phyloP scores from a whole-genome alignment of 2,888 invertebrate genomes.

The Hirtodrosophila duncani region DNA sequence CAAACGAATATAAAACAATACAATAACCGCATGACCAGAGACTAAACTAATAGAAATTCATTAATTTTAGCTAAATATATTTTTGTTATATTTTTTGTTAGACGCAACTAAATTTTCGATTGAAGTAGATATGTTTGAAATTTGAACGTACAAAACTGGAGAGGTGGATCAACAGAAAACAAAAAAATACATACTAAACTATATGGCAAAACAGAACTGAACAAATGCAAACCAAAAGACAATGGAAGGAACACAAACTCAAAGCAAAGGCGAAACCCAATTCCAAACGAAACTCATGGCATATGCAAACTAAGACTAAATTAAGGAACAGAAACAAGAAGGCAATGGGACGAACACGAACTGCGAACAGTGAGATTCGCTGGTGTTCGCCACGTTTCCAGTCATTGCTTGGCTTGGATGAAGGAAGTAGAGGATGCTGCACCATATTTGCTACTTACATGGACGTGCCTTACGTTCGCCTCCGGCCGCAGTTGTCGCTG shows the following conservation, averaged over 20 bases:
- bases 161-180: conserved; percentile 62
- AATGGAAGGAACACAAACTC: conserved; percentile 27
- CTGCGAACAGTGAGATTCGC: conserved; percentile 26
- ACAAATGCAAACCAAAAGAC: conserved; percentile 21
- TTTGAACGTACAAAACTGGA: conserved; percentile 43
- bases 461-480: conserved; percentile 83
- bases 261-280: conserved; percentile 9
- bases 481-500: conserved; percentile 74
- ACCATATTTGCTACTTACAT: conserved; percentile 80
- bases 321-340: conserved; percentile 27
- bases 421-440: conserved; percentile 22
- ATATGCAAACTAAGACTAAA: conserved; percentile 53
- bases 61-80: conserved; percentile 25
- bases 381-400: conserved; percentile 13
- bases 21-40: conserved; percentile 56
- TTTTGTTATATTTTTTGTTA: conserved; percentile 27
- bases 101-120: conserved; percentile 57
- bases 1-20: conserved; percentile 6
- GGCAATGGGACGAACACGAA: conserved; percentile 34
- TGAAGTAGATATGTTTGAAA: conserved; percentile 25
- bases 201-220: conserved; percentile 40
- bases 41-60: conserved; percentile 60
- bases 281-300: conserved; percentile 13
- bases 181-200: conserved; percentile 15
- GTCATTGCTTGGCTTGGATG: conserved; percentile 7